Base-by-base conservation (phyloP, 2,797 vertebrate genomes). In the Phaenicophaeus curvirostris region DNA sequence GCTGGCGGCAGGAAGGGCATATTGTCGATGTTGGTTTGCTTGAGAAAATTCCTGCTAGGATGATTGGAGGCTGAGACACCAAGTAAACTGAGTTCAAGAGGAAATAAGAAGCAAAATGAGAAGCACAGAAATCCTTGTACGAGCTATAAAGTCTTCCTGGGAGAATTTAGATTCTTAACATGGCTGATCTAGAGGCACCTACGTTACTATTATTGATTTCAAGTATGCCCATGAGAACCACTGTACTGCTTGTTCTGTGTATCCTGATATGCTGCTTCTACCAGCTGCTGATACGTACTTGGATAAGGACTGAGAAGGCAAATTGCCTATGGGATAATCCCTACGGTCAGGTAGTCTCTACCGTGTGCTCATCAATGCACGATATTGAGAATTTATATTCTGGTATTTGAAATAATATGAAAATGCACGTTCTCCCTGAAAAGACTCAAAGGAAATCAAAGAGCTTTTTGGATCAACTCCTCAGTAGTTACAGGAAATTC, bases 1-100 rank as follows among this genome's bases (percentile, higher is more conserved):
- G 98, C 96, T 98, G 98, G 81, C 98, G 98, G 95, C 99, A 99
- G 86, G 80, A 81, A 11, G 98, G 75, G 58, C 99, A 99, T 67
- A 98, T 98, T 6, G 98, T 97, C 97, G 97, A 98, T 42, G 98
- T 98, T 1, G 98, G 89, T 6, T 85, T 72, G 35, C 91, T 94
- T n/a, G 96, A 96, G 82, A 97, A 97, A 77, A 97, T 97, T 59
- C 97, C 97, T 10, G 97, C 94, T 13, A 93, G 66, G 4, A 88
- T 86, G 75, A 97, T 87, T 0, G 97, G 97, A 33, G 97, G 97
- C 91, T 96, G 96, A 58, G 87, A n/a, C 61, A 95, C 94, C 87
- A 97, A 24, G 57, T 92, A 96, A 54, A 96, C 94, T 97, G 68
- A 51, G 28, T 25, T 31, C 16, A 30, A 59, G 69, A 58, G 55